Conservation (phyloP, 1,140 invertebrate genomes). For the Drosophila aff. region DNA sequence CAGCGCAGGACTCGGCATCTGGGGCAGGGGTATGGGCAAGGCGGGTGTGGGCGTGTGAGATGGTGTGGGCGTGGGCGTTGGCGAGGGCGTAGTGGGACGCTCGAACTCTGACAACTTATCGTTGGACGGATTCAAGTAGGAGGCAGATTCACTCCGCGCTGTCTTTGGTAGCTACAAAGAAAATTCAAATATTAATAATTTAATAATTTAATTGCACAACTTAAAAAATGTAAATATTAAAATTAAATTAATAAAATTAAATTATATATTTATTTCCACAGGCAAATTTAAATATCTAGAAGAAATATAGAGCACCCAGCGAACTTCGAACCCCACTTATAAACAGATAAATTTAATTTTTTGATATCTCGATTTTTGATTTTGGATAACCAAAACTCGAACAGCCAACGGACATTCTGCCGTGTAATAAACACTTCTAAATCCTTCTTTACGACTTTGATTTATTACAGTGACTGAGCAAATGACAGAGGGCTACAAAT, state of each 20-base stretch:
- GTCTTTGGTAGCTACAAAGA: slow-evolving; percentile 57
- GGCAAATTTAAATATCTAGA: too few relatives aligned
- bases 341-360: too few relatives aligned
- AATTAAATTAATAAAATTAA: not conserved
- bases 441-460: too few relatives aligned
- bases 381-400: too few relatives aligned
- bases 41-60: slow-evolving; percentile 51
- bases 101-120: slow-evolving; percentile 62
- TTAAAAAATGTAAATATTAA: not conserved
- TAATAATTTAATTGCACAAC: not conserved
- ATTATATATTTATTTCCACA: not conserved
- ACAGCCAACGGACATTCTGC: too few relatives aligned
- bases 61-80: slow-evolving; percentile 49
- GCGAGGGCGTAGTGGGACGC: slow-evolving; percentile 53
- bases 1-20: slow-evolving; percentile 50
- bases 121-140: slow-evolving; percentile 43
- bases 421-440: too few relatives aligned
- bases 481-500: too few relatives aligned
- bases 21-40: slow-evolving; percentile 47
- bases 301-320: too few relatives aligned
- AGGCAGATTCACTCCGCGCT: slow-evolving; percentile 22
- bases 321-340: too few relatives aligned
- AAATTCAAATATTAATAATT: not conserved
- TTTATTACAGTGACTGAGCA: too few relatives aligned
- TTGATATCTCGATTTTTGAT: too few relatives aligned